Evolutionary conservation across 1,140 invertebrate genomes (phyloP).

Genomic region (Cydia strobilella): DNA sequence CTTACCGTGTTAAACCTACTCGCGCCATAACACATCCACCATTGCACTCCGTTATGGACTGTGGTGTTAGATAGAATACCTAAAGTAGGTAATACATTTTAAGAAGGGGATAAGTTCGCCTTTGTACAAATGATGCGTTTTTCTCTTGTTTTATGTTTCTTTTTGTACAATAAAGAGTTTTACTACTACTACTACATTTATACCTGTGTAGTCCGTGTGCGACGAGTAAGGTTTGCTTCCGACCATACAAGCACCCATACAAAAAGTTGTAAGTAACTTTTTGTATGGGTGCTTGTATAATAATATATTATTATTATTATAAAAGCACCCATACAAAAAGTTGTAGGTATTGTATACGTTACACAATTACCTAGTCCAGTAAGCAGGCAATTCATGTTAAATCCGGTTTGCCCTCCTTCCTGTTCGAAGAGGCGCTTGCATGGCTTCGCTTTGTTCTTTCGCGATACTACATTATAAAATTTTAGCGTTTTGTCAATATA

Average conservation of each 20-base stretch:
- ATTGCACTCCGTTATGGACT: too few relatives aligned
- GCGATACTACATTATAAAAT: constrained; percentile 36
- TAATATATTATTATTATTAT: too few relatives aligned
- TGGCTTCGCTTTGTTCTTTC: constrained; percentile 34
- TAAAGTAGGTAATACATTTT: too few relatives aligned
- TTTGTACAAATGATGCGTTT: too few relatives aligned
- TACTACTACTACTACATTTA: too few relatives aligned
- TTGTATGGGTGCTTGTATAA: too few relatives aligned
- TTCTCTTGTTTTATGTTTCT: too few relatives aligned
- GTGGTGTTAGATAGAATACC: too few relatives aligned
- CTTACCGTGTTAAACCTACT: too few relatives aligned
- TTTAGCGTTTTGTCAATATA: constrained; percentile 33
- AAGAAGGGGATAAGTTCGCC: too few relatives aligned
- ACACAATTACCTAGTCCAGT: constrained; percentile 32
- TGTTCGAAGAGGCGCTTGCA: constrained; percentile 31
- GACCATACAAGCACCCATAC: constrained; percentile 1
- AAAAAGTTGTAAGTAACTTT: constrained; percentile 7
- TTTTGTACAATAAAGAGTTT: too few relatives aligned
- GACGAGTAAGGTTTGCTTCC: background rate
- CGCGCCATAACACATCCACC: too few relatives aligned
- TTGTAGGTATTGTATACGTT: constrained; percentile 15
- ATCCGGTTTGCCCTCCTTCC: constrained; percentile 42
- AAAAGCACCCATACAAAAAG: constrained; percentile 10
- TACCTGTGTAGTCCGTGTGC: background rate
- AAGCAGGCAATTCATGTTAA: constrained; percentile 40